phyloP scores from a whole-genome alignment of 37 sponge, comb jelly and placozoan species.

The Bolinopsis microptera region DNA sequence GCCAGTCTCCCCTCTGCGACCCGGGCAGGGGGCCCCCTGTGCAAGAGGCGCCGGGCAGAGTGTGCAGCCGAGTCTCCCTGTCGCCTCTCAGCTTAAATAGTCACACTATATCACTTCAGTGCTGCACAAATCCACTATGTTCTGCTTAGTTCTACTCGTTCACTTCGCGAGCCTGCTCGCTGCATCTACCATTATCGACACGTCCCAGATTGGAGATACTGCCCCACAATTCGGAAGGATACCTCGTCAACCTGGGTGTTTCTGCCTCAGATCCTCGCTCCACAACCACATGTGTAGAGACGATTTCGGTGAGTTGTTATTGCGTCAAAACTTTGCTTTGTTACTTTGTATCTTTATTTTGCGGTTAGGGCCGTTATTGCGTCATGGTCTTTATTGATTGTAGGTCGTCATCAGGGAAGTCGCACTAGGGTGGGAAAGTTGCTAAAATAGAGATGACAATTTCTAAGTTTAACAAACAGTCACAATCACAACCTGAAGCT shows the following conservation, averaged over 20 bases:
- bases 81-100: constrained; percentile 27
- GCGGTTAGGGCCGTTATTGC: background rate
- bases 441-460: background rate
- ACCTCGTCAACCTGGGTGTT: background rate
- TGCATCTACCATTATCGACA: background rate
- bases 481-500: too few species aligned
- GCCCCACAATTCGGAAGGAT: background rate
- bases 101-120: constrained; percentile 31
- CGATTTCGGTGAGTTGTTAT: background rate
- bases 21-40: constrained; percentile 31
- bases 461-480: too few species aligned
- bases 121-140: constrained; percentile 5
- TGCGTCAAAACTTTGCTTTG: background rate
- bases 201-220: background rate
- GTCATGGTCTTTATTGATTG: background rate
- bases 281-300: constrained; percentile 44
- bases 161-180: background rate
- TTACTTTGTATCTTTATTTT: background rate
- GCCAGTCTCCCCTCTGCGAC: background rate
- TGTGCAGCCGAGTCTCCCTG: background rate
- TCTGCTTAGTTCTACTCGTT: constrained; percentile 8
- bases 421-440: background rate
- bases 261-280: constrained; percentile 27
- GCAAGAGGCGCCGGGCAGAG: background rate
- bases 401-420: background rate